phyloP scores from a whole-genome alignment of 1,140 invertebrate species.

The Diploscapter pachys region DNA sequence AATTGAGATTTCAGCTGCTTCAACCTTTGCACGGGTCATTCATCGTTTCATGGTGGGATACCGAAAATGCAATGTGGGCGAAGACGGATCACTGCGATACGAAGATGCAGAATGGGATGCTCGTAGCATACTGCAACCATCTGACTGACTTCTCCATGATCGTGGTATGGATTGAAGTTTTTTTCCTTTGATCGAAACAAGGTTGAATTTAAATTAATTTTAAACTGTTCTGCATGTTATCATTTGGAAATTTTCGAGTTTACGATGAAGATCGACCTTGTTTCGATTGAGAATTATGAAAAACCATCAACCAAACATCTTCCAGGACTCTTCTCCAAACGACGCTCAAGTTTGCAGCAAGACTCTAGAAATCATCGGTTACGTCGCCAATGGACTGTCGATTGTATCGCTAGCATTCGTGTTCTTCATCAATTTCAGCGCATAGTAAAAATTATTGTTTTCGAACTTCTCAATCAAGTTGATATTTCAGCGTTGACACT shows the following conservation, averaged over 20 bases:
- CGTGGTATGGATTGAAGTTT: not conserved
- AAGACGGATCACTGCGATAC: slow-evolving; percentile 8
- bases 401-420: slow-evolving; percentile 14
- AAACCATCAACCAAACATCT: too few species aligned
- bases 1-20: slow-evolving; percentile 5
- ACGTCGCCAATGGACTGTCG: slow-evolving; percentile 17
- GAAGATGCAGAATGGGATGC: not conserved
- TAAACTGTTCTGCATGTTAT: too few species aligned
- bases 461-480: not conserved
- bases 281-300: too few species aligned
- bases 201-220: too few species aligned
- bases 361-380: slow-evolving; percentile 10
- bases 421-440: slow-evolving; percentile 18
- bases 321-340: not conserved
- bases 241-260: too few species aligned
- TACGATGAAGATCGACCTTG: too few species aligned
- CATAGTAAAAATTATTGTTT: not conserved
- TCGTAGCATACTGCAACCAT: slow-evolving; percentile 16
- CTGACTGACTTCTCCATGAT: slow-evolving; percentile 25
- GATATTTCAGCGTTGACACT: slow-evolving; percentile 10
- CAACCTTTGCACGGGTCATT: slow-evolving; percentile 12
- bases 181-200: too few species aligned
- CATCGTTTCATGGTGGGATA: slow-evolving; percentile 16
- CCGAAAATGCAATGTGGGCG: not conserved
- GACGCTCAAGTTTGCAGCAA: slow-evolving; percentile 14